A percentile compares a stretch with the other conserved stretches of the same genome.
Conservation (phyloP, 2,888 invertebrate genomes). For the Philereme vetulata region DNA sequence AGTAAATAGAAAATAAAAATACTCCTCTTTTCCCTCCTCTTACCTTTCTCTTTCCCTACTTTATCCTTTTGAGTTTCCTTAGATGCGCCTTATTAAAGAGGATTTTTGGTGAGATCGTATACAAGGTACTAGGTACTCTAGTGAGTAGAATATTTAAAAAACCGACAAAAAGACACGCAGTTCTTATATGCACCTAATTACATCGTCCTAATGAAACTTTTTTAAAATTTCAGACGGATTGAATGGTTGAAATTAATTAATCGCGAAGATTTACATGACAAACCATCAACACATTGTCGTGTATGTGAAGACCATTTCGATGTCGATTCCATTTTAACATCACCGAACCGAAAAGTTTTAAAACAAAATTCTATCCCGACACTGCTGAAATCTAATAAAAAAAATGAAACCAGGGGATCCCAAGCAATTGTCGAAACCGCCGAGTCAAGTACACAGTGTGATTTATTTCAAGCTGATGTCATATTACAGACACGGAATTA, state of each 20-base stretch:
- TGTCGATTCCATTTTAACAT: neutral
- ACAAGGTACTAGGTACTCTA: too few species aligned
- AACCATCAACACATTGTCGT: neutral
- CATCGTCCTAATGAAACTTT: too few species aligned
- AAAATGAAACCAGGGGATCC: neutral
- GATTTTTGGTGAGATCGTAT: too few species aligned
- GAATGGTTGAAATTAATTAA: conserved; percentile 4
- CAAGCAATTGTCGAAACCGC: conserved; percentile 1
- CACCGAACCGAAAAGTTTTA: neutral
- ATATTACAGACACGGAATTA: neutral
- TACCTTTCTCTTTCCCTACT: too few species aligned
- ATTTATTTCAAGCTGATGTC: neutral
- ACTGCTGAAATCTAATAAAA: neutral
- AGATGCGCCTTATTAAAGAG: too few species aligned
- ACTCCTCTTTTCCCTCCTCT: too few species aligned
- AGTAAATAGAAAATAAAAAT: too few species aligned
- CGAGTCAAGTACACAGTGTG: neutral
- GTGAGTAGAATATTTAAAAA: too few species aligned
- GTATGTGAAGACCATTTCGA: conserved; percentile 3
- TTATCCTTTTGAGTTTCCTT: too few species aligned
- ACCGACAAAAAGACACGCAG: too few species aligned
- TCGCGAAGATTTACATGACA: neutral
- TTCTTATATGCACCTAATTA: too few species aligned
- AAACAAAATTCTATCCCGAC: neutral
- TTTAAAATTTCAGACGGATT: neutral